Evolutionary conservation across 1,140 invertebrate species (phyloP).

Genomic region (Tetramorium simillimum): DNA sequence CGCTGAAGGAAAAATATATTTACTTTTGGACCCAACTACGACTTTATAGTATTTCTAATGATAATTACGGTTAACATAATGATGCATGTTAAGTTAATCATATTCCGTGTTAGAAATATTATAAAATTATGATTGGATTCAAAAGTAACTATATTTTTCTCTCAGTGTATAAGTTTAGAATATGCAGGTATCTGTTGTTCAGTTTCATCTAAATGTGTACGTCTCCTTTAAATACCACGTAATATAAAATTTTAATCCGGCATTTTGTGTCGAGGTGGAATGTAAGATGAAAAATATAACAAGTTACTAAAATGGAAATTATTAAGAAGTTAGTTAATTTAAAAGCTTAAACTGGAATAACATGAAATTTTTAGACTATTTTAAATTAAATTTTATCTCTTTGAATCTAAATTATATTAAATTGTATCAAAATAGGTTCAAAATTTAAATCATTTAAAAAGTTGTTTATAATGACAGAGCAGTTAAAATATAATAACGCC

Average conservation of each 20-base stretch:
- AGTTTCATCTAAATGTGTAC: neutral
- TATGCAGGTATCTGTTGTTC: neutral
- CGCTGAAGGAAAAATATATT: too few species aligned
- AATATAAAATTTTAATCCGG: neutral
- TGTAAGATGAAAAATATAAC: neutral
- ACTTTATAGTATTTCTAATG: too few species aligned
- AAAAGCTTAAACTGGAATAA: neutral
- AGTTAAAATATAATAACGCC: neutral
- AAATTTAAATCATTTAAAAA: neutral
- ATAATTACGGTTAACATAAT: too few species aligned
- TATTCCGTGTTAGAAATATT: too few species aligned
- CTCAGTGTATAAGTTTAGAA: too few species aligned
- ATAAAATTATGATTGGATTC: too few species aligned
- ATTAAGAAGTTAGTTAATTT: neutral
- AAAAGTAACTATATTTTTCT: too few species aligned
- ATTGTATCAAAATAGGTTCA: neutral
- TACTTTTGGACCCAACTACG: too few species aligned
- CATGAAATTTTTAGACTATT: neutral
- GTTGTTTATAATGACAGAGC: neutral
- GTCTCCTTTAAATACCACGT: neutral
- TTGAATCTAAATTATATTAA: neutral
- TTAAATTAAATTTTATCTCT: neutral
- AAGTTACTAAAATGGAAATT: neutral
- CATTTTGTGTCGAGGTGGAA: neutral
- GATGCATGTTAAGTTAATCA: too few species aligned